phyloP scores from a whole-genome alignment of 2,888 invertebrate species.

The Drosophila macrospina region DNA sequence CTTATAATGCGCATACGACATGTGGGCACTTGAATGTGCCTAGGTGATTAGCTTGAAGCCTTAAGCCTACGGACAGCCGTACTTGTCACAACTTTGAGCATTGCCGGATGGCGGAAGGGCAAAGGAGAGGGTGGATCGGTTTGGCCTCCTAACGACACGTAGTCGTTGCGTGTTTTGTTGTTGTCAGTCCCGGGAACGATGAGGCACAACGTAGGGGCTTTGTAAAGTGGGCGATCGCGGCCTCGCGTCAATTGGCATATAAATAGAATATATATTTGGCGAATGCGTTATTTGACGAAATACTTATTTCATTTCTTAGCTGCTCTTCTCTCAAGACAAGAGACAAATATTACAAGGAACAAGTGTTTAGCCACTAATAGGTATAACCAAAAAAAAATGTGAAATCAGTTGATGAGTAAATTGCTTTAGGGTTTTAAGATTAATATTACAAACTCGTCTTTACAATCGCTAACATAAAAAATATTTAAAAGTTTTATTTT shows the following conservation, averaged over 20 bases:
- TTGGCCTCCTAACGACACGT: slow-evolving; percentile 47
- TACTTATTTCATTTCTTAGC: slow-evolving; percentile 31
- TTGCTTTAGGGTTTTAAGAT: background rate
- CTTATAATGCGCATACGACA: slow-evolving; percentile 25
- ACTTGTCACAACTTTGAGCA: slow-evolving; percentile 3
- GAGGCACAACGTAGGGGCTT: slow-evolving; percentile 2
- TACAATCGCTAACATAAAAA: too few species aligned
- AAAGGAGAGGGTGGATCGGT: background rate
- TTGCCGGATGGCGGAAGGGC: background rate
- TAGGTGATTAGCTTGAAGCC: slow-evolving; percentile 33
- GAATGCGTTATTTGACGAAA: slow-evolving; percentile 42
- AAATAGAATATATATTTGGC: slow-evolving; percentile 69
- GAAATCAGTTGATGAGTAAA: background rate
- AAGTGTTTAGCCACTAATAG: background rate
- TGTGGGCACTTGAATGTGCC: slow-evolving; percentile 22
- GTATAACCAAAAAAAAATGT: background rate
- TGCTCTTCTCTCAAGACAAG: slow-evolving; percentile 1
- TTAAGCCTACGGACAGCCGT: slow-evolving; percentile 12
- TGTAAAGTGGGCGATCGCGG: slow-evolving; percentile 64
- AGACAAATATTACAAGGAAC: slow-evolving; percentile 1
- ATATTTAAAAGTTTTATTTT: too few species aligned
- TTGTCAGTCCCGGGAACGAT: slow-evolving; percentile 7
- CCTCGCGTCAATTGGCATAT: slow-evolving; percentile 71
- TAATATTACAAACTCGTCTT: background rate
- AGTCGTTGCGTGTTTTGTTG: slow-evolving; percentile 37